Evolutionary conservation across 2,113 vertebrate genomes (phyloP).

Genomic region (Dermatemys mawii): DNA sequence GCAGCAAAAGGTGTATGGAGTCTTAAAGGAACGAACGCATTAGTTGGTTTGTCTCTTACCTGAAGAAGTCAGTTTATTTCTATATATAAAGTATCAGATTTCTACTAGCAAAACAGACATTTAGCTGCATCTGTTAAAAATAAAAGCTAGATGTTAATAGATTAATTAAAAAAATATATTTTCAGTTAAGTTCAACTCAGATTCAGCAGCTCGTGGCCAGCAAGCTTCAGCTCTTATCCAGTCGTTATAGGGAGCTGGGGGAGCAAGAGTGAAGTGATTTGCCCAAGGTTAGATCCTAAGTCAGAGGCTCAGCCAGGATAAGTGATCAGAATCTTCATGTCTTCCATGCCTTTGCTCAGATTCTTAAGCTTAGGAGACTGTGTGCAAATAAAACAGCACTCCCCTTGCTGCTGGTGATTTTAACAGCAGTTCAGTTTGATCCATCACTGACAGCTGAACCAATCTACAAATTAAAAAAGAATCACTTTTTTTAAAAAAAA

Average conservation of each 20-base stretch:
- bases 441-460: not conserved
- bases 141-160: not conserved
- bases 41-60: too few relatives aligned
- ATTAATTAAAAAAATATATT: not conserved
- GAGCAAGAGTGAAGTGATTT: not conserved
- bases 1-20: not conserved
- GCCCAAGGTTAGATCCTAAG: not conserved
- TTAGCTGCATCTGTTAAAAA: not conserved
- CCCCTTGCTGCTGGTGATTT: fast-evolving
- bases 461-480: not conserved
- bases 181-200: not conserved
- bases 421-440: not conserved
- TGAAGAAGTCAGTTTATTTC: not conserved
- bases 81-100: not conserved
- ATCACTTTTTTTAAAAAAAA: not conserved
- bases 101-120: fast-evolving
- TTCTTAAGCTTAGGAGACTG: too few relatives aligned
- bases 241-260: not conserved
- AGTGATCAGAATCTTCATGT: not conserved
- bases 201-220: not conserved
- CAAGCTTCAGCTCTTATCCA: not conserved
- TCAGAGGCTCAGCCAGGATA: not conserved
- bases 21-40: not conserved
- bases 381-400: too few relatives aligned
- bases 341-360: not conserved